Percentiles rank a stretch among this genome's conserved stretches.
These are phyloP conservation scores for Delichon dasypus DNA, from an alignment of 2,797 vertebrate genomes.

Conservation along the genomic window DNA sequence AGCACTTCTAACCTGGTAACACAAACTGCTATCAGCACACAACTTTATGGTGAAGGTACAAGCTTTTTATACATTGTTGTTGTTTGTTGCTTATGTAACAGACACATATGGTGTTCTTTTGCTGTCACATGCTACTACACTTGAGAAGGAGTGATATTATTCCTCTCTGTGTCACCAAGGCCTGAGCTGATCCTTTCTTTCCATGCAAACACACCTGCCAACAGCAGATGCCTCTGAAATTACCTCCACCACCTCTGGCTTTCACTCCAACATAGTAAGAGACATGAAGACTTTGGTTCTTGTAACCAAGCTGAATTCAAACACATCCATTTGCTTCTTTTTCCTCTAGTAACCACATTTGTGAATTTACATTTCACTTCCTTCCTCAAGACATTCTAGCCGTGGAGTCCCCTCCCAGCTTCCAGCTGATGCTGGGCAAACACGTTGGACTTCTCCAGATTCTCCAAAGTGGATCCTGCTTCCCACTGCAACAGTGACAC, in stretches of 20 bases:
- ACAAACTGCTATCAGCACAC: background rate
- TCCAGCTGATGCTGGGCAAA: background rate
- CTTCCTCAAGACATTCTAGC: background rate
- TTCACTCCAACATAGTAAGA: background rate
- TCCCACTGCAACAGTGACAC: background rate
- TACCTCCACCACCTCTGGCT: background rate
- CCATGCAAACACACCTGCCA: background rate
- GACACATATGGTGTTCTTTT: accelerated
- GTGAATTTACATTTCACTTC: background rate
- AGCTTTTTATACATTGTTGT: background rate
- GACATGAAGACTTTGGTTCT: background rate
- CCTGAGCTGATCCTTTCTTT: background rate
- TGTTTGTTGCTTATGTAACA: background rate
- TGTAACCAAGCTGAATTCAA: background rate
- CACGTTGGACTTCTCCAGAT: background rate
- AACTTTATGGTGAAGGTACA: background rate
- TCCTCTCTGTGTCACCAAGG: background rate
- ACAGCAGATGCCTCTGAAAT: background rate
- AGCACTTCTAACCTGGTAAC: background rate
- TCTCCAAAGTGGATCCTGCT: background rate
- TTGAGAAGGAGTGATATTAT: background rate
- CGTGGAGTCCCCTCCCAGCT: background rate
- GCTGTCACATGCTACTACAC: accelerated
- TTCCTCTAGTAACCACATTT: background rate
- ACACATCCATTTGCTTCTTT: background rate